A percentile compares a stretch with the other conserved stretches of the same genome.
phyloP scores from a whole-genome alignment of 1,140 invertebrate genomes.

The Zaprionus tsacasi region DNA sequence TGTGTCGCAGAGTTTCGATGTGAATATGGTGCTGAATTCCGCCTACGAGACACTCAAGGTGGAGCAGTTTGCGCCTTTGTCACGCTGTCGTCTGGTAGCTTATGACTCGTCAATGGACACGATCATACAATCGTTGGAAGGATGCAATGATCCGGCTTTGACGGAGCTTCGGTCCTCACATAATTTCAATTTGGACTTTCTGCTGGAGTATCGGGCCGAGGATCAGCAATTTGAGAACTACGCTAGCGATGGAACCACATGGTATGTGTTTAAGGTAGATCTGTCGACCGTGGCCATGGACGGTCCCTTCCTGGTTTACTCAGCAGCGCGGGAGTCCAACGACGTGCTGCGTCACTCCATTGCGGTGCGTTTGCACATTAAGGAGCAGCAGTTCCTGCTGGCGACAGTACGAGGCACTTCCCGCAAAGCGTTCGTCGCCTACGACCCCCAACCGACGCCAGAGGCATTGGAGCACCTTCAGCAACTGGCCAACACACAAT shows the following conservation, averaged over 20 bases:
- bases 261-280: conserved; percentile 88
- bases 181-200: conserved; percentile 85
- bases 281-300: conserved; percentile 87
- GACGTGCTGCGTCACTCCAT: conserved; percentile 87
- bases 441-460: conserved; percentile 62
- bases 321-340: conserved; percentile 86
- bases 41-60: conserved; percentile 88
- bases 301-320: conserved; percentile 87
- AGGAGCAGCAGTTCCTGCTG: conserved; percentile 68
- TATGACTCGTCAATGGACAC: conserved; percentile 89
- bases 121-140: conserved; percentile 90
- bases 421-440: conserved; percentile 71
- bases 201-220: conserved; percentile 89
- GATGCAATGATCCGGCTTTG: conserved; percentile 85
- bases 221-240: conserved; percentile 89
- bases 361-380: conserved; percentile 75
- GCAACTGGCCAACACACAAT: conserved; percentile 66
- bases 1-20: conserved; percentile 86
- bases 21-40: conserved; percentile 86
- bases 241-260: conserved; percentile 87
- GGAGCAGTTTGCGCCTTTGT: conserved; percentile 86
- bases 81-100: conserved; percentile 90
- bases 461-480: conserved; percentile 70
- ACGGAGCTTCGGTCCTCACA: conserved; percentile 68
- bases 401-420: conserved; percentile 78